Base-by-base conservation (phyloP, 2,797 vertebrate species). In the Pangasius macronema region DNA sequence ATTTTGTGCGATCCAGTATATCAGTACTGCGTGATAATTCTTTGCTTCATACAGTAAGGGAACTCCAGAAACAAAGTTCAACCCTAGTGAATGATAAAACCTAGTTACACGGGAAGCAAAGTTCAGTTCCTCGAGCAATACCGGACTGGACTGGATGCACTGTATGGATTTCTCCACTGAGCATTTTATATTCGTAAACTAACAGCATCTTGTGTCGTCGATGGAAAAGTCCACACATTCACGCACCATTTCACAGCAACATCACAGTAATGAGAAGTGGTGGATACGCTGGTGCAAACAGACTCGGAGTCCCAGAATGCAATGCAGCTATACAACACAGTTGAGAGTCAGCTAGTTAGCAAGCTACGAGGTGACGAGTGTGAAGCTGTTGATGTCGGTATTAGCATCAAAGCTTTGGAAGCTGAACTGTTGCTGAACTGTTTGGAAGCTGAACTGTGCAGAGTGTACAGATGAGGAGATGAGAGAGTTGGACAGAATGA, bases 71-170 rank as follows among this genome's bases (percentile, higher is more conserved):
- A 91, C 93, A 95, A 96, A 95, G 95, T 95, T 94, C 94, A 95
- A 87, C 88, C 68, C 87, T 88, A 87, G 93, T 94, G 91, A 95
- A 94, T 94, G 93, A 96, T 95, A 94, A 95, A 95, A 94, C 94
- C 87, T 85, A 90, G 91, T 93, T 86, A 90, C 88, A 90, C n/a
- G 84, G 63, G 92, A 95, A 92, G 92, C 94, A 95, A 95, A 95
- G 95, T 94, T 94, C 95, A 95, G 90, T 90, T 82, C 85, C 79
- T 55, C 6, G 36, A 42, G 36, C 79, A 5, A 61, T 8, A 82
- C 36, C 22, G 16, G 14, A 77, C 75, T 33, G n/a, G 11, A 49
- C 42, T 75, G 39, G 42, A 75, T 14, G n/a, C n/a, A n/a, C 11
- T 9, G 13, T 51, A 76, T 79, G n/a, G 79, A 81, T 81, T 81